Evolutionary conservation across 2,888 invertebrate genomes (phyloP).

Genomic region (Yponomeuta malinellus): DNA sequence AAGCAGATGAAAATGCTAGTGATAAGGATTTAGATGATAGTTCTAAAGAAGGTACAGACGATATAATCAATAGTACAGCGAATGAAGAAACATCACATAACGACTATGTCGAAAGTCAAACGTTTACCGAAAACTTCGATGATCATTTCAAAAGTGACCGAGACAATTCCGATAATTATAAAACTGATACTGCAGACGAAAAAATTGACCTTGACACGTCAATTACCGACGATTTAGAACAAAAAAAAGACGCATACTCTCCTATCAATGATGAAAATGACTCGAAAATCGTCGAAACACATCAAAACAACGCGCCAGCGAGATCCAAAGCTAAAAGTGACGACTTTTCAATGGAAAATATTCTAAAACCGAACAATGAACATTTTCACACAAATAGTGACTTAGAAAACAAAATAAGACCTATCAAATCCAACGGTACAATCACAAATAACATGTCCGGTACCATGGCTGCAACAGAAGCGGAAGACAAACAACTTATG

Average conservation of each 20-base stretch:
- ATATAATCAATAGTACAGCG: background rate
- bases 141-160: background rate
- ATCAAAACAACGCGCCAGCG: background rate
- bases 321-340: background rate
- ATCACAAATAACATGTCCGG: background rate
- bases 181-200: no score
- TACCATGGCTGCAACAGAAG: background rate
- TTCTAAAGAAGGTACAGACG: background rate
- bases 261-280: no score
- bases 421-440: background rate
- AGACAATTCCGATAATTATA: no score
- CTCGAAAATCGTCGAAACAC: background rate
- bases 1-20: background rate
- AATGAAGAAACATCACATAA: background rate
- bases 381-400: background rate
- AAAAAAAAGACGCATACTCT: no score
- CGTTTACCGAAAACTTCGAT: background rate
- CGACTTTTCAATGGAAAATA: background rate
- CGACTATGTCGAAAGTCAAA: background rate
- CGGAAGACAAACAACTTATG: constrained; percentile 1
- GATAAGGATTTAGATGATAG: background rate
- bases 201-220: no score
- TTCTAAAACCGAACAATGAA: background rate
- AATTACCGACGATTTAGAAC: no score
- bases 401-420: background rate